Base-by-base conservation (phyloP, 1,140 invertebrate genomes). In the Nautilus pompilius region DNA sequence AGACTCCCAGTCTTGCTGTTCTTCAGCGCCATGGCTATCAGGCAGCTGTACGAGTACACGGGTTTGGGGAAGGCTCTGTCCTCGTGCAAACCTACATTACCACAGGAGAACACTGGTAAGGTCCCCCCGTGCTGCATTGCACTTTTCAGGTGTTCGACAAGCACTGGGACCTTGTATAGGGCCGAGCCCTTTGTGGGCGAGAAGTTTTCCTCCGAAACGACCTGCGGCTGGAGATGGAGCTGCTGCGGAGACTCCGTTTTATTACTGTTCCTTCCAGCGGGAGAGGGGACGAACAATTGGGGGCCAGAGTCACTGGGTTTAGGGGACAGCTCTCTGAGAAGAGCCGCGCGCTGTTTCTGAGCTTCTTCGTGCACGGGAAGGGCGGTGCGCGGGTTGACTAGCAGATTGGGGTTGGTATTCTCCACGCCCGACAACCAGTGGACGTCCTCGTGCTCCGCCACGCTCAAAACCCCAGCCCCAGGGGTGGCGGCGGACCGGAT, bases 1-100 rank as follows among this genome's bases (percentile, higher is more conserved):
- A 99, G 83, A 73, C 92, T 95, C 53, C 96, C 96, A 58, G 90
- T 91, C 70, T 90, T 87, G 57, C 94, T 97, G 80, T 99, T 98
- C 83, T 98, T 98, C 54, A 99, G 84, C 2, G 96, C 94, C 91
- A 98, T 91, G 2, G 95, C 95, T 75, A 99, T 98, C 61, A 99
- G 86, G 84, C 96, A 98, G 33, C 93, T 96, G 77, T 98, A 99
- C 1, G 95, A 98, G 83, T 97, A 99, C 0, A 93, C 92, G 0
- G 96, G 96, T 84, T 98, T 99, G 0, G 95, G 95, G 78, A 93
- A 98, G 1, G 88, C 86, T 53, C 22, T 33, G 30, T 34, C 32
- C 56, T 54, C 30, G 51, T 56, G 17, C 24, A 24, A 62, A 10
- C n/a, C 15, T 8, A 63, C 33, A 17, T 22, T 36, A 32, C 24